Conservation (phyloP, 2,888 invertebrate genomes). For the Harmothoe impar region DNA sequence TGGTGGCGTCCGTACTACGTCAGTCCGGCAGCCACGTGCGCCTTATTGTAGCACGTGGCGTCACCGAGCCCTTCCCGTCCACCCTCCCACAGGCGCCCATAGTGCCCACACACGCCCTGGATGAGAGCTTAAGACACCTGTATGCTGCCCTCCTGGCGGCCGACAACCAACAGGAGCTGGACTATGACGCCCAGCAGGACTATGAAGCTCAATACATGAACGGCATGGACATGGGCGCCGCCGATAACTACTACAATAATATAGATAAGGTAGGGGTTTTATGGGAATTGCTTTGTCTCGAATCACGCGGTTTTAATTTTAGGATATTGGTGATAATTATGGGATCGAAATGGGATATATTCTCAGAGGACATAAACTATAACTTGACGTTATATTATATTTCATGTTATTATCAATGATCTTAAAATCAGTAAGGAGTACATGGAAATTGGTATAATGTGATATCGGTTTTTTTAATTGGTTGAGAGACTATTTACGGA, state of each 20-base stretch:
- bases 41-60: constrained; percentile 92
- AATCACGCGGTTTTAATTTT: too few species aligned
- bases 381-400: too few species aligned
- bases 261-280: constrained; percentile 13
- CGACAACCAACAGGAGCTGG: constrained; percentile 33
- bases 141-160: constrained; percentile 67
- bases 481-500: too few species aligned
- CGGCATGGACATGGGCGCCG: constrained; percentile 51
- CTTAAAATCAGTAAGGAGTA: too few species aligned
- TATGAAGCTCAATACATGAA: not conserved
- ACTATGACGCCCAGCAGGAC: constrained; percentile 27
- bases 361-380: too few species aligned
- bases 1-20: constrained; percentile 95
- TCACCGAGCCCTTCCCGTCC: constrained; percentile 76
- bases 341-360: too few species aligned
- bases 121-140: constrained; percentile 88
- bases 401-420: too few species aligned
- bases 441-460: too few species aligned
- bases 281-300: too few species aligned
- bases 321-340: too few species aligned
- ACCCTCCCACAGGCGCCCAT: constrained; percentile 89
- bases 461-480: too few species aligned
- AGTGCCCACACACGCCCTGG: constrained; percentile 93
- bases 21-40: constrained; percentile 97
- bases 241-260: constrained; percentile 45